Evolutionary conservation across 2,888 invertebrate genomes (phyloP), one percentile per base, ranked within the genome.

Genomic region (Nomada flava): DNA sequence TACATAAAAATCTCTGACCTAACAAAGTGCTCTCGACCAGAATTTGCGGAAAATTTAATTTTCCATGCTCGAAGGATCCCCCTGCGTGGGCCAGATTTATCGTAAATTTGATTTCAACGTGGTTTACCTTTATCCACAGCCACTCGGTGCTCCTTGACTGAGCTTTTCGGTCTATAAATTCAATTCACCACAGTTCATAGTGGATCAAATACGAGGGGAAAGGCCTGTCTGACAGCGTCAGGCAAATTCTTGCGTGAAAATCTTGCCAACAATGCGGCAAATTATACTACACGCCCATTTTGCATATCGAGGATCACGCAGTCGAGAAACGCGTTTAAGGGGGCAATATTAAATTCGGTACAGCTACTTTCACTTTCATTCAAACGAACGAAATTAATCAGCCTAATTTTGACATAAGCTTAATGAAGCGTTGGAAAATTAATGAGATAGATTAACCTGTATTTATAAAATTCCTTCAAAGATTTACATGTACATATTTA

Each of bases 11-110:
- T 20, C 11, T 47, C 44, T 23, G 7, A 15, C 47, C 7, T 9
- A 47, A 29, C 29, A 11, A n/a, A 36, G 18, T 44, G 13, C 63
- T 55, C 36, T 15, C 3, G 44, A 23, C 15, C 23, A 26, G 82
- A 85, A 82, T 84, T 85, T 82, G 88, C 84, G 84, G 79, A 81
- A 67, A 78, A 79, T 79, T 67, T 20, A 47, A 77, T 78, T 78
- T 79, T 47, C 65, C 29, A 18, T 53, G 65, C 55, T 67, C 26
- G 26, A 69, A 69, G 42, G 20, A 60, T 42, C 55, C 52, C 36
- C 65, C 53, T 2, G 0, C 18, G 44, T 2, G 23, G 55, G 2
- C 26, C 29, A 53, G 47, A 79, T 80, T 72, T 78, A 74, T 67
- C 72, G 52, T 79, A 67, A 71, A 79, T 67, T 76, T 64, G 15